phyloP scores from a whole-genome alignment of 2,888 invertebrate genomes.

The Acanthosoma haemorrhoidale region DNA sequence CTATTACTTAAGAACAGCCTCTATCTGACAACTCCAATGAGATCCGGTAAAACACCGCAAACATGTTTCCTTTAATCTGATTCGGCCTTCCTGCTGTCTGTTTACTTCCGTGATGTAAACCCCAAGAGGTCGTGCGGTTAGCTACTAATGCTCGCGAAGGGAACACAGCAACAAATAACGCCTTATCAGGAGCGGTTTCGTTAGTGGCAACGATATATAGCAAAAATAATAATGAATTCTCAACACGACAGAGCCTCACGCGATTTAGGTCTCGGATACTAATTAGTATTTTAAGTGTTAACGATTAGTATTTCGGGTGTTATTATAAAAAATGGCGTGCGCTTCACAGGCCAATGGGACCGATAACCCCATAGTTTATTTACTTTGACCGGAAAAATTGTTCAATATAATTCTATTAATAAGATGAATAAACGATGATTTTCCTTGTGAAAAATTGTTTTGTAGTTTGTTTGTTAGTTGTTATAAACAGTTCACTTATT shows the following conservation, averaged over 20 bases:
- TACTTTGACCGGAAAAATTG: no score
- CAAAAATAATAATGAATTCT: not conserved
- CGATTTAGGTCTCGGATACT: not conserved
- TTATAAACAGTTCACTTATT: no score
- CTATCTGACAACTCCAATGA: no score
- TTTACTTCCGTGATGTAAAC: not conserved
- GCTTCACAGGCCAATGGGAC: no score
- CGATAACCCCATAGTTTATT: no score
- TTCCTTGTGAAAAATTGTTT: no score
- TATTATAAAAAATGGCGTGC: constrained; percentile 2
- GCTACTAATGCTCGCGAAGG: not conserved
- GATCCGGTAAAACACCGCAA: no score
- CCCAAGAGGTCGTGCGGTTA: not conserved
- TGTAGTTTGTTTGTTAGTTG: no score
- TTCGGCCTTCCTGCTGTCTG: not conserved
- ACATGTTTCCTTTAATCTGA: no score
- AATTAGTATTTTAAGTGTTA: constrained; percentile 10
- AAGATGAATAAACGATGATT: no score
- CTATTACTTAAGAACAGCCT: no score
- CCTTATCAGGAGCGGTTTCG: not conserved
- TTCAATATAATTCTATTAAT: no score
- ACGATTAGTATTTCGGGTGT: not conserved
- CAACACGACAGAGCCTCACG: not conserved
- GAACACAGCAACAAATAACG: not conserved
- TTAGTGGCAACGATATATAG: constrained; percentile 1